Evolutionary conservation across 2,888 invertebrate genomes (phyloP).

Genomic region (Trissoscelio sp.): DNA sequence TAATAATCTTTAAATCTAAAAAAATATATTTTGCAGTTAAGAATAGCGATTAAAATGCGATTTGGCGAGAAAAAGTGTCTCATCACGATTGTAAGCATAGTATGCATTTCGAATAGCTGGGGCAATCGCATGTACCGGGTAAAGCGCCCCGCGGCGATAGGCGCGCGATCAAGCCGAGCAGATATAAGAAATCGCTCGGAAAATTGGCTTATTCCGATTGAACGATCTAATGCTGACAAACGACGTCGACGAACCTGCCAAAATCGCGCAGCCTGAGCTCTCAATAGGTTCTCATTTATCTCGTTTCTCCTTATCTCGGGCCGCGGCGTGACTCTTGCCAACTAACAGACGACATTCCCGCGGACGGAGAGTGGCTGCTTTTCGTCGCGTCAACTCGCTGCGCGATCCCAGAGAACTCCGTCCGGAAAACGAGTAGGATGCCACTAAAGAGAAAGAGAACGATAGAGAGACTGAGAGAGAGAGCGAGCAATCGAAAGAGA

Average conservation of each 20-base stretch:
- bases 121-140: conserved; percentile 27
- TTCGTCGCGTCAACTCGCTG: conserved; percentile 42
- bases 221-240: conserved; percentile 78
- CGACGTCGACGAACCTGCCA: conserved; percentile 75
- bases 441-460: conserved; percentile 15
- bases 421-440: background rate
- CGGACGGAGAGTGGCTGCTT: conserved; percentile 19
- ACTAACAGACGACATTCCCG: conserved; percentile 46
- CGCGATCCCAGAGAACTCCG: background rate
- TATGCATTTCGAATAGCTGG: conserved; percentile 35
- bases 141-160: conserved; percentile 55
- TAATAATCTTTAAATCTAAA: too few relatives aligned
- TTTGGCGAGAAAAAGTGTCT: background rate
- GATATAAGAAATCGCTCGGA: conserved; percentile 81
- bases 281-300: conserved; percentile 62
- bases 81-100: conserved; percentile 17
- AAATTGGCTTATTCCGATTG: conserved; percentile 82
- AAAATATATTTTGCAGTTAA: background rate
- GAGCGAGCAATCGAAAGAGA: background rate
- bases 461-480: conserved; percentile 1
- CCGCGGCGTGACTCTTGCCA: conserved; percentile 50
- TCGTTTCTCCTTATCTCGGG: conserved; percentile 49
- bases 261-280: conserved; percentile 70
- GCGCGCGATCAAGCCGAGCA: conserved; percentile 74
- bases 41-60: background rate